These are phyloP conservation scores for Synanthedon andrenaeformis DNA, from an alignment of 2,888 invertebrate species.

Conservation along the genomic window DNA sequence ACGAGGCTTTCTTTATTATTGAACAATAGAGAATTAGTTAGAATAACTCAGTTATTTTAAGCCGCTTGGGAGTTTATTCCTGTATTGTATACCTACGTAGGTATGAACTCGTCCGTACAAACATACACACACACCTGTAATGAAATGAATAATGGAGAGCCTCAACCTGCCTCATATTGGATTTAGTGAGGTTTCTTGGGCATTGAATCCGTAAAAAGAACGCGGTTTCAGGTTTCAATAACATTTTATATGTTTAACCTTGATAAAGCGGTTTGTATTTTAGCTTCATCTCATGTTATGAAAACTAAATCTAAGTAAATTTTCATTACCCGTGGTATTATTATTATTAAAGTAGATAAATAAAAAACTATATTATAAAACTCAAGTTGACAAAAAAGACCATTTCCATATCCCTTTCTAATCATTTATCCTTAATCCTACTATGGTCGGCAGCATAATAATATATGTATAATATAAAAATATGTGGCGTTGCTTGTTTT, in stretches of 20 bases:
- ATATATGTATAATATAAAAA: too few relatives aligned
- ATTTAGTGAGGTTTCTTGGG: constrained; percentile 24
- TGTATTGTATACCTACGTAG: background rate
- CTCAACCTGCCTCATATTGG: constrained; percentile 29
- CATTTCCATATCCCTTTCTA: too few relatives aligned
- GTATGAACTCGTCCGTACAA: background rate
- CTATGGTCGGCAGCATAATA: too few relatives aligned
- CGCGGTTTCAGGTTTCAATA: constrained; percentile 20
- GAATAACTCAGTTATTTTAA: background rate
- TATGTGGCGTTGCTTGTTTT: too few relatives aligned
- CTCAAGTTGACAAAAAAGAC: too few relatives aligned
- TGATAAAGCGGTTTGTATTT: background rate
- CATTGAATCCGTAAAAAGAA: constrained; percentile 17
- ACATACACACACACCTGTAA: constrained; percentile 12
- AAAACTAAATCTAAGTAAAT: too few relatives aligned
- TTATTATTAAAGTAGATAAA: too few relatives aligned
- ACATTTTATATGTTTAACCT: constrained; percentile 3
- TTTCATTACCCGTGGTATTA: too few relatives aligned
- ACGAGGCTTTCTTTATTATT: background rate
- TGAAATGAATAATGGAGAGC: constrained; percentile 45
- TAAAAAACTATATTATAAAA: too few relatives aligned
- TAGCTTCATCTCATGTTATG: background rate
- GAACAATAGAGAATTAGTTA: background rate
- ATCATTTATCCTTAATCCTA: too few relatives aligned
- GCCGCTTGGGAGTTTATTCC: background rate